phyloP scores from a whole-genome alignment of 2,113 vertebrate genomes.

The Malaclemys terrapin region DNA sequence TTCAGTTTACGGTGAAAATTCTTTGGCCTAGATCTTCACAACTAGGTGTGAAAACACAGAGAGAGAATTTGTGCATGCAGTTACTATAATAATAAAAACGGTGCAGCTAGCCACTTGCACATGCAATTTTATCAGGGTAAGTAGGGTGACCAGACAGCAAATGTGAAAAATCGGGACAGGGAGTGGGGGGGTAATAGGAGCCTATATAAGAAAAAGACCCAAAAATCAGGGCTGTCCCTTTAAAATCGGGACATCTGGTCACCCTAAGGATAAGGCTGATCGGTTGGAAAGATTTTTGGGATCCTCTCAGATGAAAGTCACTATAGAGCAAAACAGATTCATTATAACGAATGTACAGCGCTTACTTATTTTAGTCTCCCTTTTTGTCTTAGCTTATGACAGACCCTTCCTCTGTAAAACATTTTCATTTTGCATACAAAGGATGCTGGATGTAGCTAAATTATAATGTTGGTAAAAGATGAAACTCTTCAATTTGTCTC shows the following conservation, averaged over 20 bases:
- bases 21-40: neutral
- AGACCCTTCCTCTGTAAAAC: neutral
- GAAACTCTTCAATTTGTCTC: neutral
- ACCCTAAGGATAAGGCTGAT: neutral
- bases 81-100: neutral
- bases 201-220: too few relatives aligned
- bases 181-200: too few relatives aligned
- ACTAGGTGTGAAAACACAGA: neutral
- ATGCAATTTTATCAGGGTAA: rapidly evolving
- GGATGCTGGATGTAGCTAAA: neutral
- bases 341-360: rapidly evolving
- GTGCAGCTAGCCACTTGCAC: neutral
- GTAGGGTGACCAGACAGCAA: neutral
- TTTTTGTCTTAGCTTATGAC: neutral
- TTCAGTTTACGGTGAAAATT: neutral
- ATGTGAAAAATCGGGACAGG: too few relatives aligned
- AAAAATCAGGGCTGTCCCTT: too few relatives aligned
- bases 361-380: neutral
- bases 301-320: rapidly evolving
- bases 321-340: neutral
- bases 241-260: too few relatives aligned
- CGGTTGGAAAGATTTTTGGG: rapidly evolving
- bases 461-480: neutral
- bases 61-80: neutral
- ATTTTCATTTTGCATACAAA: neutral